A percentile compares a stretch with the other conserved stretches of the same genome.
Evolutionary conservation across 2,888 invertebrate species (phyloP).

Genomic region (Stenotaenia linearis): DNA sequence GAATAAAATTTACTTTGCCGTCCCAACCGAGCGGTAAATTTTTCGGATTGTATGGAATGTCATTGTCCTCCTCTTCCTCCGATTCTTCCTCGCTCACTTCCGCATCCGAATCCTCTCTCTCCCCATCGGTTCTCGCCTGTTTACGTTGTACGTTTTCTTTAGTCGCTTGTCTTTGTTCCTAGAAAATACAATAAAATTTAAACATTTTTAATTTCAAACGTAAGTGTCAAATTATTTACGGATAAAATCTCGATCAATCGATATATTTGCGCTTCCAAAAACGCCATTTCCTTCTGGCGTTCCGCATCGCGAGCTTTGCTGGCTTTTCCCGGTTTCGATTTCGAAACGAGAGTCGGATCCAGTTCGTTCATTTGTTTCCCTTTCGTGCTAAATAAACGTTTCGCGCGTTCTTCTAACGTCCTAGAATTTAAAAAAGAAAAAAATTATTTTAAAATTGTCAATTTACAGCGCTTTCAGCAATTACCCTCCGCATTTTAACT

Average conservation of each 20-base stretch:
- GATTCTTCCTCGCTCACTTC: constrained; percentile 61
- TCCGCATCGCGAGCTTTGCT: constrained; percentile 51
- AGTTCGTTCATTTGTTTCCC: constrained; percentile 75
- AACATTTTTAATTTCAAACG: not conserved
- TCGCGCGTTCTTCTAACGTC: constrained; percentile 93
- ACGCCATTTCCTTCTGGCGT: constrained; percentile 79
- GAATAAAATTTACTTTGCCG: constrained; percentile 80
- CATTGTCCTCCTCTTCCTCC: constrained; percentile 78
- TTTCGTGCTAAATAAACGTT: constrained; percentile 91
- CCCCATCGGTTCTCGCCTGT: constrained; percentile 91
- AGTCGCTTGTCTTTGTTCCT: constrained; percentile 77
- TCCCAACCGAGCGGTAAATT: constrained; percentile 99
- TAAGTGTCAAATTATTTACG: constrained; percentile 36
- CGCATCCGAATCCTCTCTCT: constrained; percentile 83
- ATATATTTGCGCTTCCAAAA: constrained; percentile 83
- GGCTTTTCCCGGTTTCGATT: constrained; percentile 69
- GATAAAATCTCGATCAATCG: constrained; percentile 77
- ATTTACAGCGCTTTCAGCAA: constrained; percentile 36
- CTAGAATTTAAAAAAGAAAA: constrained; percentile 44
- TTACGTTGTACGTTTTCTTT: constrained; percentile 98
- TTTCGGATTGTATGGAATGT: constrained; percentile 98
- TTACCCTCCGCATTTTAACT: constrained; percentile 93
- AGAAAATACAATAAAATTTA: not conserved
- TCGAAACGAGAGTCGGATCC: constrained; percentile 85
- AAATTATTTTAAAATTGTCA: too few relatives aligned